These are phyloP conservation scores for Chrysocyon brachyurus DNA, from an alignment of 2,797 vertebrate species.

Conservation along the genomic window DNA sequence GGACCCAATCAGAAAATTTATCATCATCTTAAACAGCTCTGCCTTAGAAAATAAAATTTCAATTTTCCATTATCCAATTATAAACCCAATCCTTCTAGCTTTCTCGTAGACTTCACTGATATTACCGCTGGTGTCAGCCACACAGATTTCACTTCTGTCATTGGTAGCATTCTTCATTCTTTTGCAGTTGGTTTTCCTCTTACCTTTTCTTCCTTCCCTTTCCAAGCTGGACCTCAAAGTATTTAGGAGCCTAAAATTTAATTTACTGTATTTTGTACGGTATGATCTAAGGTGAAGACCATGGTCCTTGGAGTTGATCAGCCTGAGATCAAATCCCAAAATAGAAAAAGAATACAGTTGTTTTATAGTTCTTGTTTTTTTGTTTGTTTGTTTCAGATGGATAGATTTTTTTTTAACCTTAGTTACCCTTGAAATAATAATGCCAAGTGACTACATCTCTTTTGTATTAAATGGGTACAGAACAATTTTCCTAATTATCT, in stretches of 20 bases:
- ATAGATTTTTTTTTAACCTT: background rate
- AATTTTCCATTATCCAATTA: background rate
- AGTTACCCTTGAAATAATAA: conserved; percentile 32
- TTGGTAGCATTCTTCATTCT: background rate
- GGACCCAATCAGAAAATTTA: background rate
- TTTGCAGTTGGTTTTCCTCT: background rate
- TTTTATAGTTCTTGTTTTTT: conserved; percentile 54
- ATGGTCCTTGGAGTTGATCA: background rate
- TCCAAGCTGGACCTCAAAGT: background rate
- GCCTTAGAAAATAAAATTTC: conserved; percentile 33
- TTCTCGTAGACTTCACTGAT: background rate
- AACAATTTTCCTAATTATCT: conserved; percentile 64
- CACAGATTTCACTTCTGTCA: background rate
- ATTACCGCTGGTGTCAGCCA: background rate
- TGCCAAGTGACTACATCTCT: background rate
- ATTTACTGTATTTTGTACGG: background rate
- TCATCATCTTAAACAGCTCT: background rate
- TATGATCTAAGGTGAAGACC: background rate
- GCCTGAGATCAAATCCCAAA: conserved; percentile 45
- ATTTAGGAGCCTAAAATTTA: background rate
- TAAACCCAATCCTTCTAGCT: background rate
- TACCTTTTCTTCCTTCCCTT: background rate
- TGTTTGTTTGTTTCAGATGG: conserved; percentile 17
- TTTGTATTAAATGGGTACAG: conserved; percentile 26
- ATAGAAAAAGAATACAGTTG: background rate